Evolutionary conservation across 2,797 vertebrate genomes (phyloP), one percentile per base, ranked within the genome.

Genomic region (Melanotaenia nigrans): DNA sequence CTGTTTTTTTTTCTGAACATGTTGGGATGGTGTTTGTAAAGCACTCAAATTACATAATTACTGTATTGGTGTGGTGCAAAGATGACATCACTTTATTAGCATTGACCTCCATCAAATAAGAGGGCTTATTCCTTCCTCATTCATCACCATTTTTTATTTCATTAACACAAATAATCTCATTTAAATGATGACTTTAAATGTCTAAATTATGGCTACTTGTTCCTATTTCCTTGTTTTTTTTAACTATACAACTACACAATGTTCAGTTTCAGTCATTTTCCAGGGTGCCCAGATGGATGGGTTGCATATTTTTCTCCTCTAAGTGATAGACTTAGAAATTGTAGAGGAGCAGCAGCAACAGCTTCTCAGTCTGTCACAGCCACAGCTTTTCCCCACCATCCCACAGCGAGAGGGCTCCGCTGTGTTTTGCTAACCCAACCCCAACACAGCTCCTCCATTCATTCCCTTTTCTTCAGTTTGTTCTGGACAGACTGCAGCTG

Each of bases 321-420:
- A 71, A 90, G 88, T 85, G 89, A 85, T 76, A 89, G 91, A 91
- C 86, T 91, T 73, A 63, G 77, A 86, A 75, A 82, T 86, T 83
- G 81, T 65, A 85, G 89, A 89, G 81, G 83, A 87, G 89, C 84
- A 86, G 76, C 87, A 78, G 80, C 74, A 82, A 89, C 85, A 87
- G 79, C 80, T 89, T 86, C 82, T 71, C 84, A 83, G 86, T 87
- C 84, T 88, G 84, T 85, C 85, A 82, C 81, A 77, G 83, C 76
- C 77, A 20, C 79, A 75, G 85, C 71, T 78, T 83, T 83, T 72
- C 55, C 32, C 69, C 54, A 73, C 87, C 79, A 64, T 78, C 78
- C 18, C 86, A 49, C 81, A 81, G 85, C 65, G 16, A 78, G 85
- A 80, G 75, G 65, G 56, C 68, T 73, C 83, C 71, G 9, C 69